Conservation (phyloP, 2,888 invertebrate species). For the Linyphia triangularis region DNA sequence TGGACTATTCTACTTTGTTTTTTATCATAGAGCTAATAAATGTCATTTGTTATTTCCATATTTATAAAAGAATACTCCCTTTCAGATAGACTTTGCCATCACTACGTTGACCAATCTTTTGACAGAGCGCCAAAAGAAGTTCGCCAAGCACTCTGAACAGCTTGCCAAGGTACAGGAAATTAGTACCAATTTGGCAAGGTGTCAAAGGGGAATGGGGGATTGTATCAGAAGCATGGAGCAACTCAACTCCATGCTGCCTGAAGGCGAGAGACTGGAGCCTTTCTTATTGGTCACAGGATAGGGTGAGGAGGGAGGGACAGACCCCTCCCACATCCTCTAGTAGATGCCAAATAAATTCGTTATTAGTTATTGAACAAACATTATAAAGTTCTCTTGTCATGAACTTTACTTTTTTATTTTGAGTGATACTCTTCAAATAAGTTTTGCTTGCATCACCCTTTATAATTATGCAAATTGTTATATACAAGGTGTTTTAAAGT, state of each 20-base stretch:
- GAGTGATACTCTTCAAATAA: too few relatives aligned
- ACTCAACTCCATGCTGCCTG: conserved; percentile 89
- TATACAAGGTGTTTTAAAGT: too few relatives aligned
- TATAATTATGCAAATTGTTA: too few relatives aligned
- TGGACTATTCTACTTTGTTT: neutral
- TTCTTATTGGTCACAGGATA: conserved; percentile 92
- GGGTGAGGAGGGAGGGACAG: conserved; percentile 52
- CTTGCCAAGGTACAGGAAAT: conserved; percentile 90
- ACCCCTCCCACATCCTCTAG: too few relatives aligned
- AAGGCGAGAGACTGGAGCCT: conserved; percentile 90
- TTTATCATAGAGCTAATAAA: too few relatives aligned
- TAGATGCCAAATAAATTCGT: too few relatives aligned
- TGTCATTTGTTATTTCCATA: too few relatives aligned
- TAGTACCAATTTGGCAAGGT: conserved; percentile 89
- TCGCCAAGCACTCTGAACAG: conserved; percentile 91
- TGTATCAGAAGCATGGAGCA: conserved; percentile 91
- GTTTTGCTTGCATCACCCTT: too few relatives aligned
- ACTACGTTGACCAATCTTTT: conserved; percentile 85
- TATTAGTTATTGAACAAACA: too few relatives aligned
- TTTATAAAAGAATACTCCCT: too few relatives aligned
- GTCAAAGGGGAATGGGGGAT: conserved; percentile 90
- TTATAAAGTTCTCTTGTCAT: too few relatives aligned
- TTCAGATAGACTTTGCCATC: conserved; percentile 87
- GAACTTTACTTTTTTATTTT: too few relatives aligned
- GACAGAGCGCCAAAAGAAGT: conserved; percentile 90